Conservation (phyloP, 2,888 invertebrate species). For the Frankliniella intonsa region DNA sequence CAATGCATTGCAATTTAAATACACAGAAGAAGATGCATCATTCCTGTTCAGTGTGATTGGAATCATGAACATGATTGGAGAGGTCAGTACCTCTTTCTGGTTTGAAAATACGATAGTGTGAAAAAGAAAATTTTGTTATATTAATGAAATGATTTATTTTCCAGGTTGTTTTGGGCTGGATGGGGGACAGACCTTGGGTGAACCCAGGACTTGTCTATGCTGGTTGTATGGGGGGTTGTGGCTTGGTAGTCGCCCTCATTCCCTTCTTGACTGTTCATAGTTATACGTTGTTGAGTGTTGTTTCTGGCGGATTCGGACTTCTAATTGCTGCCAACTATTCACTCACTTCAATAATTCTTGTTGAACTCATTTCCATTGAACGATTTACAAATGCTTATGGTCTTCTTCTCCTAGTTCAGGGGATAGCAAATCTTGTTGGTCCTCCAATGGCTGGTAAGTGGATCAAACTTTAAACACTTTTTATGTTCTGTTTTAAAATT, state of each 20-base stretch:
- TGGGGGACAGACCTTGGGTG: slow-evolving; percentile 76
- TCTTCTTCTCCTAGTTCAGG: slow-evolving; percentile 78
- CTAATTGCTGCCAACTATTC: slow-evolving; percentile 90
- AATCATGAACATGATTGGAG: slow-evolving; percentile 81
- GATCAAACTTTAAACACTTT: slow-evolving; percentile 37
- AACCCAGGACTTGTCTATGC: slow-evolving; percentile 78
- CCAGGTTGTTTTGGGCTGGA: slow-evolving; percentile 77
- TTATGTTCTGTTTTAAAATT: not conserved
- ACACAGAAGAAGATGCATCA: slow-evolving; percentile 66
- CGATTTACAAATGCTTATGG: slow-evolving; percentile 90
- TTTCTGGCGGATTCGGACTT: slow-evolving; percentile 78
- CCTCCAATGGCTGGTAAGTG: slow-evolving; percentile 79
- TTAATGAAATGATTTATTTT: not conserved
- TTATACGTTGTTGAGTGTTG: slow-evolving; percentile 58
- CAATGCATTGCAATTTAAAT: slow-evolving; percentile 63
- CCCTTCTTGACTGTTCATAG: slow-evolving; percentile 54
- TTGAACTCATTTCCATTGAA: slow-evolving; percentile 83
- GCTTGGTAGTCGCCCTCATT: slow-evolving; percentile 60
- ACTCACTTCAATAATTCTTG: slow-evolving; percentile 82
- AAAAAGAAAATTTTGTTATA: slow-evolving; percentile 18
- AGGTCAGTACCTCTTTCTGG: slow-evolving; percentile 55
- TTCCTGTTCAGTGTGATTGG: slow-evolving; percentile 83
- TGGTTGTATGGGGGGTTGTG: slow-evolving; percentile 69
- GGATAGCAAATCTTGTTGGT: slow-evolving; percentile 82
- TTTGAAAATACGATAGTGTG: not conserved